Percentiles rank a stretch among this genome's conserved stretches.
phyloP scores from a whole-genome alignment of 2,888 invertebrate species.

The Sussaba pulchella region DNA sequence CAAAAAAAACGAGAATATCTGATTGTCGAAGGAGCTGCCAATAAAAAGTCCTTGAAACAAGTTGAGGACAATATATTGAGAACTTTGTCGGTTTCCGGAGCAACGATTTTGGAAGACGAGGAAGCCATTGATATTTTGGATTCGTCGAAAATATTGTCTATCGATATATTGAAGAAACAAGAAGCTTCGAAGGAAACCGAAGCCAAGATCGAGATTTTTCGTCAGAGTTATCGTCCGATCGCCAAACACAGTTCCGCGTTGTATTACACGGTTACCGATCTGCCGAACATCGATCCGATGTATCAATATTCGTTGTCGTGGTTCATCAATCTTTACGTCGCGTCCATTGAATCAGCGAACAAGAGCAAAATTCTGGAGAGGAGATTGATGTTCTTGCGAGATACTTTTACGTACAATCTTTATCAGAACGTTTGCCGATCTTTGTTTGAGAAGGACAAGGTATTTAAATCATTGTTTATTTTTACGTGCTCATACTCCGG shows the following conservation, averaged over 20 bases:
- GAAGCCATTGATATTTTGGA: slow-evolving; percentile 94
- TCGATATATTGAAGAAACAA: slow-evolving; percentile 93
- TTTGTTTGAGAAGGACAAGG: slow-evolving; percentile 94
- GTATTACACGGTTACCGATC: slow-evolving; percentile 93
- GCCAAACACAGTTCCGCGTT: slow-evolving; percentile 92
- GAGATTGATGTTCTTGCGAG: slow-evolving; percentile 89
- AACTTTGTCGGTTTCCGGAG: slow-evolving; percentile 92
- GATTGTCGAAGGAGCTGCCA: slow-evolving; percentile 92
- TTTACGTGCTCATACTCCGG: too few species aligned
- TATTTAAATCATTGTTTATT: slow-evolving; percentile 76
- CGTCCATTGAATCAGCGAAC: slow-evolving; percentile 91
- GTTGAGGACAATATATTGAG: slow-evolving; percentile 95
- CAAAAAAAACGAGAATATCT: slow-evolving; percentile 92
- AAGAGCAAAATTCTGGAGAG: slow-evolving; percentile 90
- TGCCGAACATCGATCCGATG: slow-evolving; percentile 95
- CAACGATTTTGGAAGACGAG: slow-evolving; percentile 96
- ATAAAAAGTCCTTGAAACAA: slow-evolving; percentile 91
- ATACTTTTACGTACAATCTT: slow-evolving; percentile 92
- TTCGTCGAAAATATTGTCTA: slow-evolving; percentile 92
- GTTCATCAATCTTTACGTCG: slow-evolving; percentile 93
- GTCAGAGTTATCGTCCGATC: slow-evolving; percentile 91
- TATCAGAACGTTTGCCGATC: slow-evolving; percentile 93
- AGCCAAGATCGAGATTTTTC: slow-evolving; percentile 90
- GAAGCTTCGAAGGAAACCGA: slow-evolving; percentile 91
- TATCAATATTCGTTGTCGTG: slow-evolving; percentile 94